Evolutionary conservation across 2,113 vertebrate species (phyloP).

Genomic region (Myotis davidii): DNA sequence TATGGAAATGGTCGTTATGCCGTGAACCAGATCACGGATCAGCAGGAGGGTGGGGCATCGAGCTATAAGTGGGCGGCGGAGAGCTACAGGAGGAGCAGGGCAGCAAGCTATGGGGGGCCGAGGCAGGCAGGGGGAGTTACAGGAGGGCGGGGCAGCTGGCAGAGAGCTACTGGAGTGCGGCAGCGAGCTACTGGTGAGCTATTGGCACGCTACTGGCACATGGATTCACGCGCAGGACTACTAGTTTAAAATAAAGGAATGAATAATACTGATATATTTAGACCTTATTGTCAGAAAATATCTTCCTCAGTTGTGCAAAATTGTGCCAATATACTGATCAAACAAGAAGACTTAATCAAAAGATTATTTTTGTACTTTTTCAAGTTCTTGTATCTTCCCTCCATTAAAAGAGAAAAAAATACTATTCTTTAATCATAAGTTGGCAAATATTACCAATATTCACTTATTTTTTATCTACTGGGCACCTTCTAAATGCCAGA

Average conservation of each 20-base stretch:
- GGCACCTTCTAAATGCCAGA: neutral
- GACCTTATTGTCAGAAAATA: neutral
- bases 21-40: too few relatives aligned
- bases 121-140: too few relatives aligned
- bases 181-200: too few relatives aligned
- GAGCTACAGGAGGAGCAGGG: too few relatives aligned
- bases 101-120: too few relatives aligned
- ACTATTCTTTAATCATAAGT: neutral
- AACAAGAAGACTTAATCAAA: neutral
- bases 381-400: neutral
- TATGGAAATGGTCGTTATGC: too few relatives aligned
- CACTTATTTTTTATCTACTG: neutral
- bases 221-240: too few relatives aligned
- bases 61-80: too few relatives aligned
- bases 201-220: too few relatives aligned
- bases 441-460: neutral
- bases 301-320: neutral
- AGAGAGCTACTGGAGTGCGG: too few relatives aligned
- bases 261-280: neutral
- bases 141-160: too few relatives aligned
- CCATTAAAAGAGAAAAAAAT: neutral
- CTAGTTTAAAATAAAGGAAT: constrained; percentile 16
- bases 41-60: too few relatives aligned
- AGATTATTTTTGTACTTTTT: neutral
- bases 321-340: neutral